These are phyloP conservation scores for Myotis brandtii DNA, from an alignment of 2,113 vertebrate genomes.

Conservation along the genomic window DNA sequence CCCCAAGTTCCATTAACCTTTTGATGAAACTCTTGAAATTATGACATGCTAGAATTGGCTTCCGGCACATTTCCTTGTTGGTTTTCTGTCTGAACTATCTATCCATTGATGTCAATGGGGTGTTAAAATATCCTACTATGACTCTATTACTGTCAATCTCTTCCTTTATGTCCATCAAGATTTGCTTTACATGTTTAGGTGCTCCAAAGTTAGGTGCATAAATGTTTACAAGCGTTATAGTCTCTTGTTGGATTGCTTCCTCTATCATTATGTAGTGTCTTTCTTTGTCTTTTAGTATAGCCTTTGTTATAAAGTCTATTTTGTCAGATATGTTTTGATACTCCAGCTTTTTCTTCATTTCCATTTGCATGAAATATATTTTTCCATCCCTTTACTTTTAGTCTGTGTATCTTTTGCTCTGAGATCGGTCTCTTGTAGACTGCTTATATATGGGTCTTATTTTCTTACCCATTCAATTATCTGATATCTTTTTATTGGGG, in stretches of 20 bases:
- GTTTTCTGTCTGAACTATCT: background rate
- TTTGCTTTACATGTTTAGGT: background rate
- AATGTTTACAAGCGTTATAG: background rate
- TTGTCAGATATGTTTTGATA: background rate
- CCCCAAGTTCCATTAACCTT: too few relatives aligned
- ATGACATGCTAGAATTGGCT: too few relatives aligned
- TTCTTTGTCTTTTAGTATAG: background rate
- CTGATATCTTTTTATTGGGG: background rate
- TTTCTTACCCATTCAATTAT: background rate
- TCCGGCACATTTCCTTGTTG: background rate
- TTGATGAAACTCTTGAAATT: too few relatives aligned
- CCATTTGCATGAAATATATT: background rate
- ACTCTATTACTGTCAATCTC: background rate
- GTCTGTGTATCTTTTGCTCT: background rate
- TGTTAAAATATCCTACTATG: too few relatives aligned
- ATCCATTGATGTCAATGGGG: too few relatives aligned
- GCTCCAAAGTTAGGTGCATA: background rate
- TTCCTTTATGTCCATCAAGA: background rate
- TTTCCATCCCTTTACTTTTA: background rate
- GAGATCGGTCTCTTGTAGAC: background rate
- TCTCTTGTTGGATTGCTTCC: background rate
- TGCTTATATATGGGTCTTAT: background rate
- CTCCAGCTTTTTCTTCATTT: background rate
- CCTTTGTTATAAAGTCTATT: background rate
- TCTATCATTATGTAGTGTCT: background rate